Conservation (phyloP, 2,113 vertebrate genomes). For the Caretta caretta region DNA sequence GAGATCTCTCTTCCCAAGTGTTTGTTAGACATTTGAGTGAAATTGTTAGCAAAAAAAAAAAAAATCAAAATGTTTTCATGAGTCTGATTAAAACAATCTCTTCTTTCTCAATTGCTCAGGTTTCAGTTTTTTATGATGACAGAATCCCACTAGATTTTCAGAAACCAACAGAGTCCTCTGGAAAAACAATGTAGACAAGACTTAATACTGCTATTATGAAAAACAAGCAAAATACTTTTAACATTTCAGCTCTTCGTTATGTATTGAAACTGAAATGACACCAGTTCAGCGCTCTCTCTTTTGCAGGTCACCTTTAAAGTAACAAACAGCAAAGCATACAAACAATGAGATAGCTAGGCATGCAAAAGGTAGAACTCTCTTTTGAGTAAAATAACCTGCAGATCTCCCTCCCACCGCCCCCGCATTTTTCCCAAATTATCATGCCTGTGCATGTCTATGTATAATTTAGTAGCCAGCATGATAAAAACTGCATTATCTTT, state of each 20-base stretch:
- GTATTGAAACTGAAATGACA: neutral
- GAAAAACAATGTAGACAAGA: neutral
- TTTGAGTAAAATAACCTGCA: neutral
- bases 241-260: rapidly evolving
- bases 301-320: neutral
- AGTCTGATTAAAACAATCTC: neutral
- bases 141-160: neutral
- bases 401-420: neutral
- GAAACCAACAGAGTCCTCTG: neutral
- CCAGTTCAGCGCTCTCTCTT: neutral
- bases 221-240: neutral
- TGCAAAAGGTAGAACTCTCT: neutral
- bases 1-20: neutral
- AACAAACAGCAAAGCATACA: neutral
- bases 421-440: rapidly evolving
- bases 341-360: neutral
- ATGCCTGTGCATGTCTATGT: neutral
- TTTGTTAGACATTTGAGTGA: neutral
- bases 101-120: neutral
- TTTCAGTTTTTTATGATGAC: neutral
- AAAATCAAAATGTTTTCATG: neutral
- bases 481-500: neutral
- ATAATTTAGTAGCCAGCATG: neutral
- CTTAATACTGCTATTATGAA: neutral
- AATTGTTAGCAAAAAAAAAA: neutral